Base-by-base conservation (phyloP, 2,113 vertebrate species). In the Empidonax alnorum region DNA sequence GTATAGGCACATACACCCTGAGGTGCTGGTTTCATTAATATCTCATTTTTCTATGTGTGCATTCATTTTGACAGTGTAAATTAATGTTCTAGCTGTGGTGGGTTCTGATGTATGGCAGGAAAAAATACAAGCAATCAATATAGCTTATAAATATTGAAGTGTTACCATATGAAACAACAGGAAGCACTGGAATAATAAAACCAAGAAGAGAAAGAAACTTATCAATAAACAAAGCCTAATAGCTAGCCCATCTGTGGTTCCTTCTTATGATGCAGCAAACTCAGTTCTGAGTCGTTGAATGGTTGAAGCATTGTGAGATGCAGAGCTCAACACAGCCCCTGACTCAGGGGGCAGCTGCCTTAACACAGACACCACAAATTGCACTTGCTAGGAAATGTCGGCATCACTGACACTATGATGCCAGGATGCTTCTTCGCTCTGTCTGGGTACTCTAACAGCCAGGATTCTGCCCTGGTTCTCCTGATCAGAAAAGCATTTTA, bases 131-230 rank as follows among this genome's bases (percentile, higher is more conserved):
- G 18, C 33, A 81, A 84, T 94, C 61, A 49, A 68, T 89, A 61
- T 6, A 75, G 30, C 13, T 94, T 93, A 86, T 83, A 89, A 92
- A 78, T 93, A 91, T 84, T 89, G 65, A 81, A 81, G 14, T 83
- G 39, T 4, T 74, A 46, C 47, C 15, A 12, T n/a, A 75, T 3
- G 42, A 81, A 90, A 73, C 22, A 80, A 83, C 24, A 58, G 53
- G 81, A 86, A 93, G 13, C 13, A 27, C 41, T 49, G n/a, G 37
- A 80, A 65, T 50, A 74, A 53, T 41, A 69, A 75, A 10, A 75
- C 16, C 7, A 80, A 79, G 24, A 63, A 28, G 25, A 74, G n/a
- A 86, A 61, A 67, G 16, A 72, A 94, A 56, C 17, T 37, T 46
- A 27, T 25, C 74, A 61, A 16, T 28, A 58, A 5, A n/a, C 2